Evolutionary conservation across 2,888 invertebrate genomes (phyloP).

Genomic region (Vannuccia rotundouncinata): DNA sequence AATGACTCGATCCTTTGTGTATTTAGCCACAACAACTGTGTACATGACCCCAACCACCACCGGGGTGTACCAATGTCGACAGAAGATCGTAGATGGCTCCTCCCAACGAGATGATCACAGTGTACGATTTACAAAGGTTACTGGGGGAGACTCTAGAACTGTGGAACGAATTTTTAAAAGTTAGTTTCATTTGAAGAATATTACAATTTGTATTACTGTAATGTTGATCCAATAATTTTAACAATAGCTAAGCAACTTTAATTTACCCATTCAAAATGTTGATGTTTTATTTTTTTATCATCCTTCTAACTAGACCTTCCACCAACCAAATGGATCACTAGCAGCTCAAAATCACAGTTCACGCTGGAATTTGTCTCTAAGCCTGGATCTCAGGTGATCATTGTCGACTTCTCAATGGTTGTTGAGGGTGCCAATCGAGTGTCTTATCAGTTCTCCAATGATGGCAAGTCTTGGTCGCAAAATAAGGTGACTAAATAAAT

Average conservation of each 20-base stretch:
- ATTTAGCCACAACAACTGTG: not conserved
- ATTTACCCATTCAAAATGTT: too few species aligned
- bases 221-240: too few species aligned
- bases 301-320: too few species aligned
- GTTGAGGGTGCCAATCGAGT: not conserved
- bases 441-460: not conserved
- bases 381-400: not conserved
- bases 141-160: not conserved
- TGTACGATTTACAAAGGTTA: not conserved
- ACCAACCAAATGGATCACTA: not conserved
- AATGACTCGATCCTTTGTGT: not conserved
- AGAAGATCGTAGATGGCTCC: not conserved
- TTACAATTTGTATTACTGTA: too few species aligned
- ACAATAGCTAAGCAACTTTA: too few species aligned
- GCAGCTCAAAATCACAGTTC: not conserved
- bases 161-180: not conserved
- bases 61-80: not conserved
- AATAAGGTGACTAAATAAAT: too few species aligned
- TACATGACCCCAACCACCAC: not conserved
- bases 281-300: too few species aligned
- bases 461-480: not conserved
- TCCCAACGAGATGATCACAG: not conserved
- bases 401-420: not conserved
- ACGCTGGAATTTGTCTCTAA: not conserved
- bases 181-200: too few species aligned